Evolutionary conservation across 1,140 invertebrate species (phyloP).

Genomic region (Ladona fulva): DNA sequence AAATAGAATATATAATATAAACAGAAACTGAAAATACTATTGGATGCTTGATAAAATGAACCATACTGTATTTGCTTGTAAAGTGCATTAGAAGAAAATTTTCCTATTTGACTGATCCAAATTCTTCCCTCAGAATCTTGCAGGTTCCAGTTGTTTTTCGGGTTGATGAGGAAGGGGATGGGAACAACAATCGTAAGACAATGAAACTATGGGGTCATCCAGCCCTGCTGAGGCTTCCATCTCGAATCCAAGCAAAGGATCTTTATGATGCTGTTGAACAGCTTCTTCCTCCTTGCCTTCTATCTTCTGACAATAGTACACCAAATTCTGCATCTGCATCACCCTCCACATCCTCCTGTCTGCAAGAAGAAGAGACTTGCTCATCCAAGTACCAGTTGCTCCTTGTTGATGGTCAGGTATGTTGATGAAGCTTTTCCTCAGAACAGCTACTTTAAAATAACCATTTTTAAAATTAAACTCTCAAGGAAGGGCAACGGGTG

Average conservation of each 20-base stretch:
- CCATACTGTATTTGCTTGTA: no score
- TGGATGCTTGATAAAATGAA: no score
- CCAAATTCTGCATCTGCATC: not conserved
- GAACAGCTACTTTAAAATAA: no score
- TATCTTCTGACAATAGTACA: not conserved
- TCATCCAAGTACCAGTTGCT: slow-evolving; percentile 39
- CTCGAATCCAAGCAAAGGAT: slow-evolving; percentile 41
- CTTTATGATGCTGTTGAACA: slow-evolving; percentile 42
- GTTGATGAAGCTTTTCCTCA: slow-evolving; percentile 18
- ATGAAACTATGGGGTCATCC: slow-evolving; percentile 50
- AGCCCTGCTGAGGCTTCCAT: slow-evolving; percentile 47
- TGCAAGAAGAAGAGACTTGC: not conserved
- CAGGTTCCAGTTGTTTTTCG: slow-evolving; percentile 47
- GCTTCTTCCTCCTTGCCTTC: slow-evolving; percentile 34
- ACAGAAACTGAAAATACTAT: no score
- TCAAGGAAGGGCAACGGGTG: no score
- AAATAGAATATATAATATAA: no score
- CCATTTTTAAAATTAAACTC: no score
- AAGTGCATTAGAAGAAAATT: no score
- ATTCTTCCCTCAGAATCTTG: slow-evolving; percentile 36
- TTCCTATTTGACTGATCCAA: no score
- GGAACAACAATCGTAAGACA: slow-evolving; percentile 41
- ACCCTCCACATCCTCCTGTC: not conserved
- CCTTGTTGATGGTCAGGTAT: slow-evolving; percentile 42
- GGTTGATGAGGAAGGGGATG: slow-evolving; percentile 41